Evolutionary conservation across 2,113 vertebrate species (phyloP), one percentile per base, ranked within the genome.

Genomic region (Forbesichthys agassizii): DNA sequence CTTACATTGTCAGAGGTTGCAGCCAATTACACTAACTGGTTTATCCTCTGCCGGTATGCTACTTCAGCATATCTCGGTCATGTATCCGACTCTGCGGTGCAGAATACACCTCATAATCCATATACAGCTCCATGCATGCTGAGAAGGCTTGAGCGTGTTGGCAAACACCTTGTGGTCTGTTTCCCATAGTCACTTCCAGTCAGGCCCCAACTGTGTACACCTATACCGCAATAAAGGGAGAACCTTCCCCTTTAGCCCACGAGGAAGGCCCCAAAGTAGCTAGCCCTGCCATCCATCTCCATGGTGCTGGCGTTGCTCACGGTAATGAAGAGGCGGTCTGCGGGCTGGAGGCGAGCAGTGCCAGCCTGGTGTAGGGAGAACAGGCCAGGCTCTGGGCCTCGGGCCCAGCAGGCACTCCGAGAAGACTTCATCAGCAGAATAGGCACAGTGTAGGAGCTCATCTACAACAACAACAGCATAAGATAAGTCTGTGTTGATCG

Each of bases 281-380:
- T 98, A 1, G 95, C 94, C 82, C 94, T 93, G 74, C 94, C 94
- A 51, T 97, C 95, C 94, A 94, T 93, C 84, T 95, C 94, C 67
- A 97, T 81, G 48, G 94, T 59, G 47, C 93, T 91, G 51, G 92
- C 72, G 1, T 98, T 94, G 71, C 93, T 96, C 12, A 98, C 94
- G 0, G 94, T 93, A 63, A 98, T 92, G 82, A 98, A 97, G 86
- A 98, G 90, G 72, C 92, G 92, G 80, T 98, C 96, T 0, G 93
- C 86, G 9, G 92, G 91, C 70, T 93, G 93, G 13, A 98, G 88
- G 53, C 95, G 93, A 72, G 95, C 94, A 1, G 95, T 84, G 0
- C 96, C 96, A 0, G 96, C 96, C 85, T 98, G 96, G 65, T 98
- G 95, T 73, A 96, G 92, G 66, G 96, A 98, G 64, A 96, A 94